A percentile compares a stretch with the other conserved stretches of the same genome.
Conservation (phyloP, 1,140 invertebrate genomes). For the Anthonomus grandis region DNA sequence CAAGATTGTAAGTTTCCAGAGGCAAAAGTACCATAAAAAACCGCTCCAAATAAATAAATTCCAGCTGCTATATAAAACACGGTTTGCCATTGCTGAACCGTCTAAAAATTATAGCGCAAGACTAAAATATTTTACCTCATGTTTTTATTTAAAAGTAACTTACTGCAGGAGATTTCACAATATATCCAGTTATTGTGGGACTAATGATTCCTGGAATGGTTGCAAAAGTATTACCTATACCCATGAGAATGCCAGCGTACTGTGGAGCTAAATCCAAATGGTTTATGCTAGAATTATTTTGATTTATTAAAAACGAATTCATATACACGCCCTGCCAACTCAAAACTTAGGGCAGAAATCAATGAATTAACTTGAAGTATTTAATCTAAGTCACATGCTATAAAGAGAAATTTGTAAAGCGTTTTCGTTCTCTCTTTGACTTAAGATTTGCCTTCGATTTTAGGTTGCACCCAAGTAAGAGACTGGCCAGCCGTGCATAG, state of each 20-base stretch:
- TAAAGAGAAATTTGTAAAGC: too few relatives aligned
- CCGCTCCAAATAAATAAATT: conserved; percentile 75
- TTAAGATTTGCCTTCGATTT: too few relatives aligned
- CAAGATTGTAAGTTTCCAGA: conserved; percentile 77
- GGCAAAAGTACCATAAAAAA: conserved; percentile 76
- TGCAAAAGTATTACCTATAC: conserved; percentile 83
- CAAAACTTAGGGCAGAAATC: too few relatives aligned
- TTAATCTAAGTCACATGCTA: too few relatives aligned
- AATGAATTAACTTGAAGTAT: too few relatives aligned
- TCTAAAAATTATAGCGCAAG: conserved; percentile 17
- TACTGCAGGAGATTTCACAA: conserved; percentile 53
- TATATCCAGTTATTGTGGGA: conserved; percentile 74
- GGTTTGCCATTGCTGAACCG: conserved; percentile 75
- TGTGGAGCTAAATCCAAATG: conserved; percentile 84
- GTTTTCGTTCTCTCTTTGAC: too few relatives aligned
- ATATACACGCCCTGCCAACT: too few relatives aligned
- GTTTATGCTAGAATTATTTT: conserved; percentile 78
- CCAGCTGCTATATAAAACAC: conserved; percentile 80
- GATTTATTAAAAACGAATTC: too few relatives aligned
- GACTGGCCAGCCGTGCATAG: too few relatives aligned
- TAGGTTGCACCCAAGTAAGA: too few relatives aligned
- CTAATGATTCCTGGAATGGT: conserved; percentile 86
- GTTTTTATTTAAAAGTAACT: conserved; percentile 12
- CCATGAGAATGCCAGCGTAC: conserved; percentile 80
- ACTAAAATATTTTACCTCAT: too few relatives aligned